Conservation (phyloP, 2,888 invertebrate species). For the Caenorhabditis imperialis region DNA sequence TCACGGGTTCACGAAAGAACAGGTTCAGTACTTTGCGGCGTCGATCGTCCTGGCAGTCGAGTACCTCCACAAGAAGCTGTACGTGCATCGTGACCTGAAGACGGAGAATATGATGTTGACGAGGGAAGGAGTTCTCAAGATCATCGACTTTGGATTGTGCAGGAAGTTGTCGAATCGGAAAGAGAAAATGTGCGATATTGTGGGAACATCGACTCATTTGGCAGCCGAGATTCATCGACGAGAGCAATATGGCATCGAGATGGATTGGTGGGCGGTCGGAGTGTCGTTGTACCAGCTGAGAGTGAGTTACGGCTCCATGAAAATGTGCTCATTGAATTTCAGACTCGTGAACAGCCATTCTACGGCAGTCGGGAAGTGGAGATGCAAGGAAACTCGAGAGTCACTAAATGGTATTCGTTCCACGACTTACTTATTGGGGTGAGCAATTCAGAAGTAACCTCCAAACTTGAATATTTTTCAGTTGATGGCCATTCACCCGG, state of each 20-base stretch:
- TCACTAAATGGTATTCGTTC: slow-evolving; percentile 35
- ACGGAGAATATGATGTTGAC: slow-evolving; percentile 56
- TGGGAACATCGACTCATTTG: slow-evolving; percentile 51
- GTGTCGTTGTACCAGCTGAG: slow-evolving; percentile 50
- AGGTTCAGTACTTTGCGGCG: slow-evolving; percentile 34
- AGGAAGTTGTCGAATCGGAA: slow-evolving; percentile 9
- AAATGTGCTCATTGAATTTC: neutral
- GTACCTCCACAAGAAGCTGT: slow-evolving; percentile 41
- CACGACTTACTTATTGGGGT: slow-evolving; percentile 41
- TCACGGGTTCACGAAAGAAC: slow-evolving; percentile 32
- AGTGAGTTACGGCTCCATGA: slow-evolving; percentile 10
- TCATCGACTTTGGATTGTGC: slow-evolving; percentile 52
- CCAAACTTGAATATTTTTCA: slow-evolving; percentile 1
- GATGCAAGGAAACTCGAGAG: slow-evolving; percentile 29
- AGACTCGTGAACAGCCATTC: slow-evolving; percentile 51
- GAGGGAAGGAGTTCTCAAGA: slow-evolving; percentile 29
- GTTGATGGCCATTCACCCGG: slow-evolving; percentile 37
- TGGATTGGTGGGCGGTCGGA: slow-evolving; percentile 55
- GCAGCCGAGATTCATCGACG: slow-evolving; percentile 45
- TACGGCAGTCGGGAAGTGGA: slow-evolving; percentile 34
- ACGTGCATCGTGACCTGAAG: slow-evolving; percentile 48
- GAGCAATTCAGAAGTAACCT: neutral
- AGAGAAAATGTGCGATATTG: slow-evolving; percentile 42
- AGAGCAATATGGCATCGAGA: slow-evolving; percentile 50
- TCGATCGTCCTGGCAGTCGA: slow-evolving; percentile 47